phyloP scores from a whole-genome alignment of 1,140 invertebrate genomes.

The Eufriesea mexicana region DNA sequence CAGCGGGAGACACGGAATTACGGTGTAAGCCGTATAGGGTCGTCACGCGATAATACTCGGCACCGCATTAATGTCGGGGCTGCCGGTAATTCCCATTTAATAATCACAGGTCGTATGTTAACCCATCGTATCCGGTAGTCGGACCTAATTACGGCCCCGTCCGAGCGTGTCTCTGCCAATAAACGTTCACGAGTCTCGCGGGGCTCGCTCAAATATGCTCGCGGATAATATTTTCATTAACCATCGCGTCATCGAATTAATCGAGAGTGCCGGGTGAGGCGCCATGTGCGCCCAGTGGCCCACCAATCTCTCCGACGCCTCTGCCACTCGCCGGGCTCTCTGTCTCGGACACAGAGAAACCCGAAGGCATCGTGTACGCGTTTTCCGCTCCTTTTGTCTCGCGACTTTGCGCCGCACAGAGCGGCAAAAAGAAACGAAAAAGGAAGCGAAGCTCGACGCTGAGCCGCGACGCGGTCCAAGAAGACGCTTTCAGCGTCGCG shows the following conservation, averaged over 20 bases:
- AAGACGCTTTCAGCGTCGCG: not conserved
- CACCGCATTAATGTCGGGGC: slow-evolving; percentile 63
- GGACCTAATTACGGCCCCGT: slow-evolving; percentile 65
- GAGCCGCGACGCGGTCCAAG: not conserved
- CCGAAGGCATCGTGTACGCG: too few relatives aligned
- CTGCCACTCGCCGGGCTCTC: too few relatives aligned
- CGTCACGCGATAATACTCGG: slow-evolving; percentile 66
- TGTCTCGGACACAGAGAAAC: not conserved
- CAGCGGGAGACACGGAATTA: slow-evolving; percentile 60
- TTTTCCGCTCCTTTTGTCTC: not conserved
- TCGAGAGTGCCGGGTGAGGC: not conserved
- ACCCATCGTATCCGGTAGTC: slow-evolving; percentile 59
- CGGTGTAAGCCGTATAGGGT: slow-evolving; percentile 63
- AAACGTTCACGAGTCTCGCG: slow-evolving; percentile 65
- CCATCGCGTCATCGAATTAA: slow-evolving; percentile 58
- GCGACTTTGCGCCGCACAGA: not conserved
- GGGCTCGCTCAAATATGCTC: slow-evolving; percentile 60
- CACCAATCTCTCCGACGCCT: too few relatives aligned
- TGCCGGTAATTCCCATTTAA: slow-evolving; percentile 68
- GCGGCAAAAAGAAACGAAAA: not conserved
- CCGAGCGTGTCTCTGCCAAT: slow-evolving; percentile 66
- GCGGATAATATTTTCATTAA: slow-evolving; percentile 69
- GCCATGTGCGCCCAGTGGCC: not conserved
- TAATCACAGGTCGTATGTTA: slow-evolving; percentile 66
- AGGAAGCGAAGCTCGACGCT: not conserved